Evolutionary conservation across 2,888 invertebrate species (phyloP).

Genomic region (Ectemnius lituratus): DNA sequence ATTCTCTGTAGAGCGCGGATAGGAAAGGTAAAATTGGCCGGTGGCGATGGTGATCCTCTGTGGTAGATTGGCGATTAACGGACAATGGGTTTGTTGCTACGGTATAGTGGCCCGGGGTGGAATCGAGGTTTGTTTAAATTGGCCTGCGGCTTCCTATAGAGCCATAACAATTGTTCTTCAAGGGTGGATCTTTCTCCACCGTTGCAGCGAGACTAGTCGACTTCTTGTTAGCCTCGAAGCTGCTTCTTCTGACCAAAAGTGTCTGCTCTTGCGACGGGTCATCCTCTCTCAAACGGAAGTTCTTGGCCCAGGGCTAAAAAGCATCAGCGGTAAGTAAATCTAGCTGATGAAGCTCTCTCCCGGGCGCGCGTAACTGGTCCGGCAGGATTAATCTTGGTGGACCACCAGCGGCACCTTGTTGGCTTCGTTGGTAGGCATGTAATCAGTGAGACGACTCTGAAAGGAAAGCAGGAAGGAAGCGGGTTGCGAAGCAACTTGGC

Average conservation of each 20-base stretch:
- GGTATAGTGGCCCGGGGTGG: conserved; percentile 32
- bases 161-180: conserved; percentile 5
- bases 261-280: not conserved
- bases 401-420: conserved; percentile 27
- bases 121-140: conserved; percentile 40
- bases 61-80: conserved; percentile 46
- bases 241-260: not conserved
- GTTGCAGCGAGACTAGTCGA: not conserved
- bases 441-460: conserved; percentile 31
- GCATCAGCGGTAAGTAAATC: conserved; percentile 36
- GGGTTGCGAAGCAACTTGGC: conserved; percentile 10
- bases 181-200: conserved; percentile 10
- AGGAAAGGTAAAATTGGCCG: not conserved
- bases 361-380: conserved; percentile 36
- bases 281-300: not conserved
- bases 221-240: not conserved
- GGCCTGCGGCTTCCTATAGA: conserved; percentile 28
- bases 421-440: conserved; percentile 38
- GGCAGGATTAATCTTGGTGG: conserved; percentile 52
- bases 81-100: conserved; percentile 58
- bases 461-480: conserved; percentile 31
- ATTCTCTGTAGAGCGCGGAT: too few species aligned
- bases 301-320: conserved; percentile 20
- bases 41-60: conserved; percentile 30
- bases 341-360: conserved; percentile 45